Evolutionary conservation across 2,113 vertebrate genomes (phyloP).

Genomic region (Xiphias gladius): DNA sequence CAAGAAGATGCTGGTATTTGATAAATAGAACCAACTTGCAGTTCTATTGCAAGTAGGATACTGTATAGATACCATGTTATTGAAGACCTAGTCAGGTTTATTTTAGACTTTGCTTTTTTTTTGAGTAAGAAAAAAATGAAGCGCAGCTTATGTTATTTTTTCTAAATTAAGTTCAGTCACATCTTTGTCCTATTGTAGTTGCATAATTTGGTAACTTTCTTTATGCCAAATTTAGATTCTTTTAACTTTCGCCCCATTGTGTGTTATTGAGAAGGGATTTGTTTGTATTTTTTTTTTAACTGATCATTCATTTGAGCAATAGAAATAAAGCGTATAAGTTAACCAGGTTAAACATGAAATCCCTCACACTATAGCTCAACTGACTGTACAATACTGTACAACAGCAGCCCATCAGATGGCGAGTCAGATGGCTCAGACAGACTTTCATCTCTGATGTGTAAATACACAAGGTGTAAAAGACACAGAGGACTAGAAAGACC

Average conservation of each 20-base stretch:
- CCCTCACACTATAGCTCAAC: slow-evolving; percentile 47
- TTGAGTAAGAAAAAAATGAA: not conserved
- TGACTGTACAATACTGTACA: slow-evolving; percentile 49
- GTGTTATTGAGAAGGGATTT: not conserved
- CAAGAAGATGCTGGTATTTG: slow-evolving; percentile 65
- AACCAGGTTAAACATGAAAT: slow-evolving; percentile 70
- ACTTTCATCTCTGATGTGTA: slow-evolving; percentile 52
- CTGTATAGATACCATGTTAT: slow-evolving; percentile 12
- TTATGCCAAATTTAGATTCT: not conserved
- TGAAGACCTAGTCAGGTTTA: not conserved
- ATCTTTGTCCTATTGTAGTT: slow-evolving; percentile 56
- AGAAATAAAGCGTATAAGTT: not conserved
- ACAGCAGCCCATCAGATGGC: slow-evolving; percentile 52
- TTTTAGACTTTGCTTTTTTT: not conserved
- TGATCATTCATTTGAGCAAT: not conserved
- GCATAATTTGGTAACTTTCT: slow-evolving; percentile 38
- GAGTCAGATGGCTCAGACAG: slow-evolving; percentile 17
- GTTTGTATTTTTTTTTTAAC: not conserved
- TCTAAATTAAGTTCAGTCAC: not conserved
- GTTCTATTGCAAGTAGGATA: slow-evolving; percentile 17
- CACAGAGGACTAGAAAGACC: slow-evolving; percentile 30
- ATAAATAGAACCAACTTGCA: slow-evolving; percentile 64
- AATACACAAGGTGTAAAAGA: slow-evolving; percentile 38
- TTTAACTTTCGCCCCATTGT: not conserved
- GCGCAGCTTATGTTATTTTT: not conserved